Evolutionary conservation across 1,140 invertebrate genomes (phyloP).

Genomic region (Rhyzopertha dominica): DNA sequence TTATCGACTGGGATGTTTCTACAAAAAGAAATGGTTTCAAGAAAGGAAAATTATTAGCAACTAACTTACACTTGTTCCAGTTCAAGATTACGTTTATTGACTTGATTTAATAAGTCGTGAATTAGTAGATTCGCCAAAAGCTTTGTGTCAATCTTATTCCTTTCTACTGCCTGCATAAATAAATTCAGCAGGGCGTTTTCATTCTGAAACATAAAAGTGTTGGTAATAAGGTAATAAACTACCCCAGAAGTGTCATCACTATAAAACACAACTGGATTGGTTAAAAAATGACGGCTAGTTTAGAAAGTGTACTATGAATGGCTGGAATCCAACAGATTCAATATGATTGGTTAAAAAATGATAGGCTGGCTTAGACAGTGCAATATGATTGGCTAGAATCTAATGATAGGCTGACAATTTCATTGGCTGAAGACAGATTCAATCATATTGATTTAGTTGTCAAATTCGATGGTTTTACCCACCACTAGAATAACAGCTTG

Average conservation of each 20-base stretch:
- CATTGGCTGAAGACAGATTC: slow-evolving; percentile 8
- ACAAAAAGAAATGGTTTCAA: slow-evolving; percentile 30
- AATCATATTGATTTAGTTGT: background rate
- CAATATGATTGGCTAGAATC: slow-evolving; percentile 22
- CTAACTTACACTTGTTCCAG: slow-evolving; percentile 52
- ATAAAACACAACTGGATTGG: background rate
- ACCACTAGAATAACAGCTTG: slow-evolving; percentile 61
- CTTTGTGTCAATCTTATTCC: slow-evolving; percentile 50
- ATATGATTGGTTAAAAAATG: background rate
- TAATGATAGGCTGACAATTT: slow-evolving; percentile 11
- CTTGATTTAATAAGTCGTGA: slow-evolving; percentile 57
- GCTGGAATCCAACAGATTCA: background rate
- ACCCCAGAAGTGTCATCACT: background rate
- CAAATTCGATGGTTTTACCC: slow-evolving; percentile 29
- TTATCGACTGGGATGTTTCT: slow-evolving; percentile 47
- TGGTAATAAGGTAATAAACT: slow-evolving; percentile 2
- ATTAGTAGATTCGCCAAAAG: slow-evolving; percentile 62
- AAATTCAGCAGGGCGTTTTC: slow-evolving; percentile 56
- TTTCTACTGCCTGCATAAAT: slow-evolving; percentile 55
- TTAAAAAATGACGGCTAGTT: slow-evolving; percentile 9
- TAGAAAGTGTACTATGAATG: slow-evolving; percentile 5
- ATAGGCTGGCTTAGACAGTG: background rate
- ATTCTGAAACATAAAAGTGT: slow-evolving; percentile 52
- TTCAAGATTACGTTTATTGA: slow-evolving; percentile 59
- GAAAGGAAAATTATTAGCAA: slow-evolving; percentile 16